Evolutionary conservation across 2,113 vertebrate species (phyloP).

Genomic region (Struthidea cinerea): DNA sequence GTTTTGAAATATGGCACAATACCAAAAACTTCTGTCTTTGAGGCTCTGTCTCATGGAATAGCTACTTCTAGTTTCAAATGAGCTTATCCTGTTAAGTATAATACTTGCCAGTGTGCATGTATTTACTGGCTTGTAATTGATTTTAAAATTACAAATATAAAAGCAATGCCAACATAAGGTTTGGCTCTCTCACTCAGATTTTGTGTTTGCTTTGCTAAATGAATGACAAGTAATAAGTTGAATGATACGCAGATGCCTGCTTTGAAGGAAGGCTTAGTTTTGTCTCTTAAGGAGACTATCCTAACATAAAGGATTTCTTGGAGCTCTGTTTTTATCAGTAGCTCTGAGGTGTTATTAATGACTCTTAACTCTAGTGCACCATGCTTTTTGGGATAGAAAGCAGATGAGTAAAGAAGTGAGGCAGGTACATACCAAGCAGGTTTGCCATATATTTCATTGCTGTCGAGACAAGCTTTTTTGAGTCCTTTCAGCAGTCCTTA

Average conservation of each 20-base stretch:
- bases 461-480: background rate
- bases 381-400: background rate
- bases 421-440: background rate
- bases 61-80: background rate
- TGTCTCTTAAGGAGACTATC: background rate
- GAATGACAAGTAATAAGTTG: background rate
- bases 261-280: background rate
- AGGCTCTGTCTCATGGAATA: background rate
- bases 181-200: background rate
- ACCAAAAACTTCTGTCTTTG: background rate
- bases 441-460: background rate
- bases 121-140: background rate
- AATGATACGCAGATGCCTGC: background rate
- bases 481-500: background rate
- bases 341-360: background rate
- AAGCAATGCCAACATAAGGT: background rate
- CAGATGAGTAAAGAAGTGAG: background rate
- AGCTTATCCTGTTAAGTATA: background rate
- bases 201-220: background rate
- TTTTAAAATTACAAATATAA: background rate
- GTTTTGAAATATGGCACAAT: background rate
- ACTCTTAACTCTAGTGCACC: fast-evolving
- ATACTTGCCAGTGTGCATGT: background rate
- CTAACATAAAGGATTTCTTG: background rate
- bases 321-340: background rate